These are phyloP conservation scores for Odontesthes bonariensis DNA, from an alignment of 2,113 vertebrate species.

Conservation along the genomic window DNA sequence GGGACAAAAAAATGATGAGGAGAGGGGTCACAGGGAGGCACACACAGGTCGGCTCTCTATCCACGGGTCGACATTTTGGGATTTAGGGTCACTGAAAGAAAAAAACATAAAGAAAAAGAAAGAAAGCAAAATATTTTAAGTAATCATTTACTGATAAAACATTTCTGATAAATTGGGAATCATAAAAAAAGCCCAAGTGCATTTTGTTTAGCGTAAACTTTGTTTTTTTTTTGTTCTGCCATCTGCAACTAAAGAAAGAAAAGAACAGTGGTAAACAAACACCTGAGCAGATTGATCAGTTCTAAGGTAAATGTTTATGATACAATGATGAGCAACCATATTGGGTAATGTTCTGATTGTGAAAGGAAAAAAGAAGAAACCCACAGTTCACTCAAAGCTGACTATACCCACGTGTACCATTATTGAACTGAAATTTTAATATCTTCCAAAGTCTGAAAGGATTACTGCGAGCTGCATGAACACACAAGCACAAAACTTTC, in stretches of 20 bases:
- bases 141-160: not conserved
- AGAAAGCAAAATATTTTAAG: not conserved
- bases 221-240: no score
- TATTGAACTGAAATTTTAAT: not conserved
- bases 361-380: not conserved
- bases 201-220: not conserved
- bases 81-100: constrained; percentile 60
- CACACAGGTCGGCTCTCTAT: constrained; percentile 52
- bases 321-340: not conserved
- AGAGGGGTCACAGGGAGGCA: constrained; percentile 47
- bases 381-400: not conserved
- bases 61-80: constrained; percentile 67
- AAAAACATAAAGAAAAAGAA: not conserved
- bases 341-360: not conserved
- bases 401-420: not conserved
- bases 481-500: not conserved
- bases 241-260: no score
- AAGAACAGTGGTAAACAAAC: no score
- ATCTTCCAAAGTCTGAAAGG: not conserved
- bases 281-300: no score
- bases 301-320: not conserved
- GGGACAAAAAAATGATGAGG: constrained; percentile 14
- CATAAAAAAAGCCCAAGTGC: not conserved
- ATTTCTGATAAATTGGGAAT: not conserved
- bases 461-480: not conserved